phyloP scores from a whole-genome alignment of 2,113 vertebrate genomes.

The Passer domesticus region DNA sequence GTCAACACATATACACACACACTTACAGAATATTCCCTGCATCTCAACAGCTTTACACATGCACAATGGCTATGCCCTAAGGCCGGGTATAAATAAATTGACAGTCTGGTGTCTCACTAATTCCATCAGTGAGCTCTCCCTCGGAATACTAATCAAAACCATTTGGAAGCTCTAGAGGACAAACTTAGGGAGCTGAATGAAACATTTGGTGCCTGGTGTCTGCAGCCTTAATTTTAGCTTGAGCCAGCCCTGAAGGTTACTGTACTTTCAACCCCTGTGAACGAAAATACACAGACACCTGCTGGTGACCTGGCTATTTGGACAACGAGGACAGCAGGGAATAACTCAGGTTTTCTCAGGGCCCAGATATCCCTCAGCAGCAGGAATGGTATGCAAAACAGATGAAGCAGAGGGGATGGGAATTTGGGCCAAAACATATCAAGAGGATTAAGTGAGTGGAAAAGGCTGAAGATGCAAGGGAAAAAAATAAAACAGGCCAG shows the following conservation, averaged over 20 bases:
- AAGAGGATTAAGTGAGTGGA: background rate
- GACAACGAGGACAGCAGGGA: background rate
- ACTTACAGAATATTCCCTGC: conserved; percentile 11
- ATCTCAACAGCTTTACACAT: conserved; percentile 46
- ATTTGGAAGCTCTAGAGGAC: background rate
- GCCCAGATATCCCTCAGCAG: background rate
- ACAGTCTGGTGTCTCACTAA: conserved; percentile 60
- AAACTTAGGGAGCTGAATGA: background rate
- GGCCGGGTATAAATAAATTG: conserved; percentile 69
- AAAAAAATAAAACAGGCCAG: background rate
- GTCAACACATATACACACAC: background rate
- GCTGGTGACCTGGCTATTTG: background rate
- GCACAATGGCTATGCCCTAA: conserved; percentile 40
- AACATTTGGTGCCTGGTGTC: background rate
- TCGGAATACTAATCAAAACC: conserved; percentile 52
- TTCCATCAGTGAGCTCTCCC: conserved; percentile 29
- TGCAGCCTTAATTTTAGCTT: conserved; percentile 22
- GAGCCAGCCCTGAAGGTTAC: background rate
- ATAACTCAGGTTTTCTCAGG: background rate
- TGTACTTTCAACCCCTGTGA: background rate
- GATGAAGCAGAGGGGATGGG: background rate
- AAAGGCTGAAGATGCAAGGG: background rate
- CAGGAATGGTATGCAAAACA: background rate
- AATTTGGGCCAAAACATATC: background rate
- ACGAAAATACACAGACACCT: background rate